Base-by-base conservation (phyloP, 2,113 vertebrate species). In the Chelonoidis abingdonii region DNA sequence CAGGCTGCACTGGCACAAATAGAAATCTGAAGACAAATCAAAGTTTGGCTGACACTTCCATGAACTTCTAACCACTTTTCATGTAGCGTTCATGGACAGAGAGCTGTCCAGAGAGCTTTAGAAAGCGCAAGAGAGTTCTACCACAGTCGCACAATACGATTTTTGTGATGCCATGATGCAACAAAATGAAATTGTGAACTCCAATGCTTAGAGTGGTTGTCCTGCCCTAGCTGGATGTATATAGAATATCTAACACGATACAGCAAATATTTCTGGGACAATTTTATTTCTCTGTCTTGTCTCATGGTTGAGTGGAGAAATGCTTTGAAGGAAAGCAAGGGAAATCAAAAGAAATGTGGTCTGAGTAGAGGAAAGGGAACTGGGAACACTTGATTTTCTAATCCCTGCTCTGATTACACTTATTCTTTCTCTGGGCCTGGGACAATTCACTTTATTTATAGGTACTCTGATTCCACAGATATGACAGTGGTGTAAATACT, bases 11-110 rank as follows among this genome's bases (percentile, higher is more conserved):
- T 91, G 81, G 79, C 94, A 89, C 38, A 90, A 92, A 38, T 76
- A 95, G 94, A 87, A 80, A 94, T 83, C 59, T 89, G 86, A 50
- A 95, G 81, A 94, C 21, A 81, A 49, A 96, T 54, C 53, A 86
- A 69, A 24, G 19, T 79, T 89, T 95, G 97, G 88, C 83, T 92
- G 83, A 49, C 9, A 35, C 80, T 8, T 87, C 96, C 92, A 31
- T 76, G 31, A 93, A 92, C 82, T 25, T 88, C 59, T 44, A 92
- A 41, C 84, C 65, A 81, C 91, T 81, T 84, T 81, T 90, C 57
- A 86, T 0, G 2, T 83, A 38, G 89, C 65, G 80, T 87, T 54
- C 72, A 86, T 86, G 69, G 41, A 80, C 86, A 87, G 69, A 27
- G 44, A 81, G 52, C 81, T 95, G 0, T 0, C 52, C 2, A 16